Base-by-base conservation (phyloP, 2,888 invertebrate genomes). In the Drosophila rellima region DNA sequence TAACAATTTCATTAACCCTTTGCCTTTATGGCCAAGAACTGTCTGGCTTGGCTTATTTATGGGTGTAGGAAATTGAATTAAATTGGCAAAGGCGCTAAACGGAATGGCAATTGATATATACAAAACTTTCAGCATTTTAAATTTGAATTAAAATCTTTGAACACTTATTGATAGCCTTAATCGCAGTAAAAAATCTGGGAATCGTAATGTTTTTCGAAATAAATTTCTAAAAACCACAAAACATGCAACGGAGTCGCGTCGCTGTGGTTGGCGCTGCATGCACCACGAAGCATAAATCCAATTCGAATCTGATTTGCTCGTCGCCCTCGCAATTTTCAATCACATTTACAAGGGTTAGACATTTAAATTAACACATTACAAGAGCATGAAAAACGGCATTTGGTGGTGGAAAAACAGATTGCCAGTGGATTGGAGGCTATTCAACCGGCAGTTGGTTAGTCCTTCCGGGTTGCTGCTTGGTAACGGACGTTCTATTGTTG, bases 251-350 rank as follows among this genome's bases (percentile, higher is more conserved):
- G 20, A 17, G 42, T 42, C 20, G n/a, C 55, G 37, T 8, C 52
- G 68, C 37, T 62, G 78, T 65, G 79, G 84, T 47, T 31, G 37
- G 17, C 81, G 84, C 73, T 60, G 48, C 82, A 83, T 70, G 88
- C 88, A 74, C 72, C 82, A 69, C 57, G 57, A 68, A 82, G 80
- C 88, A 71, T 55, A 80, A 82, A 86, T 80, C 78, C 84, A 69
- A 82, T 83, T 86, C 63, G 55, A 60, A 79, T 65, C 66, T 63
- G 66, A 56, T 80, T 68, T 63, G 40, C 23, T 33, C 15, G 48
- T 51, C 45, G 33, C 52, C 55, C 45, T 42, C 56, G 56, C 50
- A 61, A 65, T 59, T 55, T 74, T 70, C 65, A 63, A 74, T 74
- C 62, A 62, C 60, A 70, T 68, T 65, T 64, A 54, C 67, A 73